A percentile compares a stretch with the other conserved stretches of the same genome.
These are phyloP conservation scores for Aphrocallistes beatrix DNA, from an alignment of 37 sponge, comb jelly and placozoan genomes.

Conservation along the genomic window DNA sequence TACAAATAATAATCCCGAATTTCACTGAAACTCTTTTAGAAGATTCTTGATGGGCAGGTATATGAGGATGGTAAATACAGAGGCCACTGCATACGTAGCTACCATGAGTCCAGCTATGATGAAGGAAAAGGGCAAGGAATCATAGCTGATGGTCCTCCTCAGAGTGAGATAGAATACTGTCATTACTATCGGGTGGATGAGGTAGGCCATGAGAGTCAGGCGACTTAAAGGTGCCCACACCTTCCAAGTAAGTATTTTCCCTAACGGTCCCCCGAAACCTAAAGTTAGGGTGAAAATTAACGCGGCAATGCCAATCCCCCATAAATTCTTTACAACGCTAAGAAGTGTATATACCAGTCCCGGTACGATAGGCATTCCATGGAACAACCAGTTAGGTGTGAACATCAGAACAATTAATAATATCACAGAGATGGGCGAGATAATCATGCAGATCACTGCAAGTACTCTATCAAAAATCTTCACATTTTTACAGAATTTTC, in stretches of 20 bases:
- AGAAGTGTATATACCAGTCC: background rate
- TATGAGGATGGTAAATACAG: constrained; percentile 32
- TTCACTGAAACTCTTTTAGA: background rate
- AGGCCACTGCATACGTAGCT: constrained; percentile 52
- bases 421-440: background rate
- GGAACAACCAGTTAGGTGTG: background rate
- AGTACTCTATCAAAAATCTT: background rate
- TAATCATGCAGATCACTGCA: background rate
- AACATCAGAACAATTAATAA: background rate
- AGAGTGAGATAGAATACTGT: constrained; percentile 15
- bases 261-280: background rate
- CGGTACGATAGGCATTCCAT: background rate
- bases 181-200: constrained; percentile 65
- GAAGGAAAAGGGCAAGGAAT: constrained; percentile 25
- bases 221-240: constrained; percentile 82
- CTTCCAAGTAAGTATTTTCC: constrained; percentile 50
- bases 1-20: background rate
- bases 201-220: constrained; percentile 69
- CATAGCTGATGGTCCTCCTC: constrained; percentile 28
- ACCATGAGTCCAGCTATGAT: constrained; percentile 32
- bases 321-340: background rate
- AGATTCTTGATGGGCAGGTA: constrained; percentile 58
- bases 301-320: constrained; percentile 49
- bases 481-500: background rate
- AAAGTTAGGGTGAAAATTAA: constrained; percentile 24